These are phyloP conservation scores for Sebastiscus tertius DNA, from an alignment of 2,797 vertebrate genomes.

Conservation along the genomic window DNA sequence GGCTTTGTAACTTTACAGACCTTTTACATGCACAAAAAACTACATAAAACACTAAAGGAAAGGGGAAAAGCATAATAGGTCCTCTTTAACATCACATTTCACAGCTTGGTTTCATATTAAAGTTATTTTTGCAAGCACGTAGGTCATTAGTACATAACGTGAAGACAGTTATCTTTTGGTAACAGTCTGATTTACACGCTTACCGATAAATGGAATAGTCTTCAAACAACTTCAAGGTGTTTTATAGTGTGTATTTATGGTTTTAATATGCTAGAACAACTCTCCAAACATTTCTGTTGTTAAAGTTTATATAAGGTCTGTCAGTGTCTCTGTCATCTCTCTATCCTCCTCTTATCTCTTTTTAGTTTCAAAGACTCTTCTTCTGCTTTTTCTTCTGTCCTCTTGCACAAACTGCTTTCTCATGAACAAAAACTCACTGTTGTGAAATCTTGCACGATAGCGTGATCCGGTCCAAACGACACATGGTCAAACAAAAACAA, in stretches of 20 bases:
- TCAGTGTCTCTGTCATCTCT: background rate
- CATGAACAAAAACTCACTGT: background rate
- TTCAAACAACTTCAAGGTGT: background rate
- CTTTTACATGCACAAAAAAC: accelerated
- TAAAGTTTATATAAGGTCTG: background rate
- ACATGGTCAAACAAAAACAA: no score
- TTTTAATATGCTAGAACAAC: background rate
- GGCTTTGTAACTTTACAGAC: no score
- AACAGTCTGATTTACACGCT: background rate
- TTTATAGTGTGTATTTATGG: background rate
- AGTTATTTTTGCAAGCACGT: background rate
- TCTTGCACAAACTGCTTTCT: background rate
- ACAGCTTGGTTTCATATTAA: background rate
- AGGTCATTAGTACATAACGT: no score
- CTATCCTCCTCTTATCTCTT: background rate
- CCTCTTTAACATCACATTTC: background rate
- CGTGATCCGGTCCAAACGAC: background rate
- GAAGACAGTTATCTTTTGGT: background rate
- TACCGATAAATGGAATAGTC: background rate
- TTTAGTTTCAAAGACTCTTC: background rate
- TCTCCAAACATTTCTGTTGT: background rate
- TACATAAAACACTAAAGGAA: no score
- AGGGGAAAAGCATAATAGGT: no score
- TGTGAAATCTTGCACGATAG: background rate
- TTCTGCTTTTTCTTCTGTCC: background rate